Conservation (phyloP, 2,888 invertebrate species). For the Spilosoma lubricipeda region DNA sequence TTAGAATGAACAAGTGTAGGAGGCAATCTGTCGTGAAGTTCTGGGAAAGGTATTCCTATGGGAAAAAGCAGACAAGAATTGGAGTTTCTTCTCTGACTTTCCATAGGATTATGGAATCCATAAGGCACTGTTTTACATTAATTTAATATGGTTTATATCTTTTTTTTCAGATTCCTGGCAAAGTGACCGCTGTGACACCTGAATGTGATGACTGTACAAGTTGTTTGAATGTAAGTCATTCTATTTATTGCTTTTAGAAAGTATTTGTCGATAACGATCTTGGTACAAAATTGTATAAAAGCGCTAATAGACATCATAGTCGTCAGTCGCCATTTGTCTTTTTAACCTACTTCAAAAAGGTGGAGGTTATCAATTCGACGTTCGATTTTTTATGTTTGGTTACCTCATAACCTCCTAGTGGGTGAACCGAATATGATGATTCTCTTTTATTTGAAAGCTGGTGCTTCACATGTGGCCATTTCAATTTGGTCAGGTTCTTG, state of each 20-base stretch:
- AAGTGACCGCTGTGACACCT: conserved; percentile 80
- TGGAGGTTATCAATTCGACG: too few species aligned
- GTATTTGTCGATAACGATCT: not conserved
- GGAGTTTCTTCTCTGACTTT: too few species aligned
- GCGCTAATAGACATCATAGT: too few species aligned
- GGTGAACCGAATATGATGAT: too few species aligned
- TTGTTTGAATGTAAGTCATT: conserved; percentile 68
- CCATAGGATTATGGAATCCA: too few species aligned
- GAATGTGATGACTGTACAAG: conserved; percentile 87
- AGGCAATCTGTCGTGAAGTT: not conserved
- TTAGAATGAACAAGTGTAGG: not conserved
- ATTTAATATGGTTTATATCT: not conserved
- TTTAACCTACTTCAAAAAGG: too few species aligned
- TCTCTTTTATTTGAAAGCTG: too few species aligned
- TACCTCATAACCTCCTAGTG: too few species aligned
- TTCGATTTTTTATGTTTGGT: too few species aligned
- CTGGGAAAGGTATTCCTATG: not conserved
- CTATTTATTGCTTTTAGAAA: not conserved
- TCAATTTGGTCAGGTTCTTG: too few species aligned
- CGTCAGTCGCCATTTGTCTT: too few species aligned
- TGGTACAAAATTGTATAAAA: not conserved
- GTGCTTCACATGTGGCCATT: too few species aligned
- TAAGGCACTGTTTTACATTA: not conserved
- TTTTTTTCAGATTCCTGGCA: conserved; percentile 80
- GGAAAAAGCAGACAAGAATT: not conserved